Percentiles rank a stretch among this genome's conserved stretches.
phyloP scores from a whole-genome alignment of 2,113 vertebrate genomes.

The Lates calcarifer region DNA sequence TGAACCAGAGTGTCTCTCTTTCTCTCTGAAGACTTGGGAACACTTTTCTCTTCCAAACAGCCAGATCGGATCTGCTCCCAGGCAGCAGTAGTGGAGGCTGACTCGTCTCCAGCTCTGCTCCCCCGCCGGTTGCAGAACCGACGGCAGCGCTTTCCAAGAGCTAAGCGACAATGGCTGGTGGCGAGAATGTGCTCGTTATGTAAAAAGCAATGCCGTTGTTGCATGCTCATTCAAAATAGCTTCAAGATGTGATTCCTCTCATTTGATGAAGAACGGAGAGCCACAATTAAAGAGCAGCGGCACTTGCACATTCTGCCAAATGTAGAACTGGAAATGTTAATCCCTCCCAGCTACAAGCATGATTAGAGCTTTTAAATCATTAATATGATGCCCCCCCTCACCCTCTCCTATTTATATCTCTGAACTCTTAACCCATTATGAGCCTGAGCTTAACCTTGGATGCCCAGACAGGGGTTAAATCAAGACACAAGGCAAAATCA shows the following conservation, averaged over 20 bases:
- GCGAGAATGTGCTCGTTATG: constrained; percentile 68
- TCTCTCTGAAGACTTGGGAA: constrained; percentile 70
- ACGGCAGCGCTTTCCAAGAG: constrained; percentile 73
- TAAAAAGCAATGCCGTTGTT: constrained; percentile 47
- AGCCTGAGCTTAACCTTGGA: neutral
- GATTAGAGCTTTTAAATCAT: constrained; percentile 32
- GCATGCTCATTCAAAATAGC: constrained; percentile 67
- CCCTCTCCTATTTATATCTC: neutral
- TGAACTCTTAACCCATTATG: constrained; percentile 1
- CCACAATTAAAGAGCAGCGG: constrained; percentile 46
- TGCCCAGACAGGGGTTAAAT: neutral
- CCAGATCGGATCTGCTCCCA: constrained; percentile 76
- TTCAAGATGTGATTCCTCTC: constrained; percentile 62
- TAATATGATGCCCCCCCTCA: constrained; percentile 1
- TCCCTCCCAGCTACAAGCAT: constrained; percentile 25
- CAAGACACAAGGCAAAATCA: neutral
- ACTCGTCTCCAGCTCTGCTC: constrained; percentile 70
- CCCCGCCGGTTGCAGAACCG: constrained; percentile 59
- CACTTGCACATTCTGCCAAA: constrained; percentile 45
- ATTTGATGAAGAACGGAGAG: constrained; percentile 40
- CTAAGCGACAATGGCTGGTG: constrained; percentile 70
- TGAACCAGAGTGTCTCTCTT: constrained; percentile 72
- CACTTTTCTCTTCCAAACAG: constrained; percentile 77
- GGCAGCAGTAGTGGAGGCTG: constrained; percentile 65
- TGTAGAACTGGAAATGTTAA: constrained; percentile 28